Conservation (phyloP, 2,888 invertebrate species). For the Drosophila meridionalis region DNA sequence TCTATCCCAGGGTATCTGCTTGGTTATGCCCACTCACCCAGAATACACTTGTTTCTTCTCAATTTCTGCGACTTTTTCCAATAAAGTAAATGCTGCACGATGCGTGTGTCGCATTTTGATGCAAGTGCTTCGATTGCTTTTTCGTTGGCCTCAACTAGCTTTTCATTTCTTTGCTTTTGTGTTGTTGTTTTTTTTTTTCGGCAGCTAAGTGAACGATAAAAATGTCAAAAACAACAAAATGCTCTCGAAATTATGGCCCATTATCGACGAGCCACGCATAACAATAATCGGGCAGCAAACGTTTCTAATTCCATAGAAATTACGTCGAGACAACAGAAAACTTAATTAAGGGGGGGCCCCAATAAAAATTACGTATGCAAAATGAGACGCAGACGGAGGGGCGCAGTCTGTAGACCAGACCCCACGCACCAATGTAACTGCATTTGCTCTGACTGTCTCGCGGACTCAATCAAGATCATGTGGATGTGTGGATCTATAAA, state of each 20-base stretch:
- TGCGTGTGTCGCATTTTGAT: constrained; percentile 74
- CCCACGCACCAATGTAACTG: constrained; percentile 38
- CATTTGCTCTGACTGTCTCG: constrained; percentile 30
- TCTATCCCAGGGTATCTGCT: not conserved
- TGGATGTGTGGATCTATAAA: not conserved
- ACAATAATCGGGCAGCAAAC: constrained; percentile 42
- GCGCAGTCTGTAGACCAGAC: constrained; percentile 7
- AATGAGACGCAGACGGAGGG: constrained; percentile 27
- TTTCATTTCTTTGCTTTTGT: constrained; percentile 50
- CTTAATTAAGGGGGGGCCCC: constrained; percentile 59
- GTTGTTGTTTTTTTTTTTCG: constrained; percentile 28
- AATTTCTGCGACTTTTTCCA: constrained; percentile 72
- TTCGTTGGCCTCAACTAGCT: constrained; percentile 54
- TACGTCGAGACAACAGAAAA: constrained; percentile 44
- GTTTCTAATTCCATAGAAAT: constrained; percentile 67
- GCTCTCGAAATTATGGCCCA: constrained; percentile 69
- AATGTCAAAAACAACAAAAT: constrained; percentile 72
- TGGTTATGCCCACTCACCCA: not conserved
- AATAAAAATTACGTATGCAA: constrained; percentile 63
- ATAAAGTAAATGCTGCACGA: constrained; percentile 76
- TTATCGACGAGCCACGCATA: constrained; percentile 64
- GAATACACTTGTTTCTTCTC: constrained; percentile 27
- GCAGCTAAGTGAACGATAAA: constrained; percentile 75
- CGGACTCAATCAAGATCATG: constrained; percentile 22
- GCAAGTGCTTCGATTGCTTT: constrained; percentile 53